Base-by-base conservation (phyloP, 1,140 invertebrate species). In the Euborellia annulipes region DNA sequence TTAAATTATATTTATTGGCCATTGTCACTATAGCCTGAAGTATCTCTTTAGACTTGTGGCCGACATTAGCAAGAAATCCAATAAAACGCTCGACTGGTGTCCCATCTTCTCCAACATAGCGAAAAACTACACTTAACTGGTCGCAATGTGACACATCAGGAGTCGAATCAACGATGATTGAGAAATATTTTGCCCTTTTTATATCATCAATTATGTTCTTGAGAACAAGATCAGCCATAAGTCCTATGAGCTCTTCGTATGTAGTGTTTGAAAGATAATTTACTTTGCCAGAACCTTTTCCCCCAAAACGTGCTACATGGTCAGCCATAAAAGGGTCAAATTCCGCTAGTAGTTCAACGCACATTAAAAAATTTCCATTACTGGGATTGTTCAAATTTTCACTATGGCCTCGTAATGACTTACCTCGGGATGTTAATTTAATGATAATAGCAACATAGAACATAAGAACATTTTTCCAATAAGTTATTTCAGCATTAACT, bases 231-330 rank as follows among this genome's bases (percentile, higher is more conserved):
- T 14, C 13, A 22, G 18, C 13, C 13, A 41, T 16, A 4, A 41
- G 18, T 22, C 19, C 39, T 17, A 41, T 41, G 39, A 41, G 13
- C 19, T 41, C 39, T 16, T 21, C 18, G 22, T 18, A 41, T 2
- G 19, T 17, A 19, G n/a, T 13, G 13, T n/a, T 17, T 21, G 39
- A 20, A 47, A 18, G 27, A 43, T 52, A 52, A 41, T 37, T 48
- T 14, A 50, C 52, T 45, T 48, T 50, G 39, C 57, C 58, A 30
- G 30, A 40, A 45, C 55, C 60, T 45, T 36, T 41, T 55, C 61
- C 61, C 20, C 55, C 55, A 52, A 52, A 58, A 27, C 43, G 36
- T 40, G 43, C 14, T 50, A 61, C 52, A 48, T 64, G 59, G 34
- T 54, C 43, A 17, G 50, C 52, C 41, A 62, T 50, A 47, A 62